These are phyloP conservation scores for Dryobota labecula DNA, from an alignment of 2,888 invertebrate species.

Conservation along the genomic window DNA sequence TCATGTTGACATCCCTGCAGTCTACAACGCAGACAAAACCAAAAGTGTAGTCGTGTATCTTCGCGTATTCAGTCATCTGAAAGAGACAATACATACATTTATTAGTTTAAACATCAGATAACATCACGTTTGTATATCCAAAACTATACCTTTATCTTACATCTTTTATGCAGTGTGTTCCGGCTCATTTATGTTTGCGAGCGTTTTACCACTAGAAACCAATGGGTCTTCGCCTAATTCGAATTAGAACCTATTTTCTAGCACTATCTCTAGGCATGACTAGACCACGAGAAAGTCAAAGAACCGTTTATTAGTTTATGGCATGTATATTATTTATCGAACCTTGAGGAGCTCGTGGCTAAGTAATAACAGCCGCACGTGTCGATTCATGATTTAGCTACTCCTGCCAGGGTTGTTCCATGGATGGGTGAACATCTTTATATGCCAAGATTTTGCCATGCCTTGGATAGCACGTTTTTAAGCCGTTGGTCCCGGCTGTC, in stretches of 20 bases:
- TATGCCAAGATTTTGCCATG: too few relatives aligned
- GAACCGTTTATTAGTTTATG: background rate
- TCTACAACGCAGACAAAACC: constrained; percentile 17
- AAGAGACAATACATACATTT: background rate
- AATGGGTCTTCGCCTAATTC: background rate
- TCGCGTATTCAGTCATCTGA: constrained; percentile 33
- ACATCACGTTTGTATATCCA: background rate
- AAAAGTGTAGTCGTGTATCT: constrained; percentile 9
- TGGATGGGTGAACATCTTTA: too few relatives aligned
- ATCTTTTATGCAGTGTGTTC: too few relatives aligned
- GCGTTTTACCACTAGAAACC: too few relatives aligned
- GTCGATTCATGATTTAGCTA: too few relatives aligned
- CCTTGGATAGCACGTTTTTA: too few relatives aligned
- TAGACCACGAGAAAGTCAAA: background rate
- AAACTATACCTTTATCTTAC: too few relatives aligned
- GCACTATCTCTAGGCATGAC: background rate
- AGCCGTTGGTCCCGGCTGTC: too few relatives aligned
- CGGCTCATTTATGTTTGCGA: too few relatives aligned
- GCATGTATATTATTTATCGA: background rate
- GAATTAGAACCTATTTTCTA: background rate
- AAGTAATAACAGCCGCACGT: too few relatives aligned
- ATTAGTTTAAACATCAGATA: background rate
- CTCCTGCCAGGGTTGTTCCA: too few relatives aligned
- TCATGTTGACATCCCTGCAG: constrained; percentile 31
- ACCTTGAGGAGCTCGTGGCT: too few relatives aligned